Percentiles rank a stretch among this genome's conserved stretches.
These are phyloP conservation scores for Syritta pipiens DNA, from an alignment of 2,888 invertebrate species.

Conservation along the genomic window DNA sequence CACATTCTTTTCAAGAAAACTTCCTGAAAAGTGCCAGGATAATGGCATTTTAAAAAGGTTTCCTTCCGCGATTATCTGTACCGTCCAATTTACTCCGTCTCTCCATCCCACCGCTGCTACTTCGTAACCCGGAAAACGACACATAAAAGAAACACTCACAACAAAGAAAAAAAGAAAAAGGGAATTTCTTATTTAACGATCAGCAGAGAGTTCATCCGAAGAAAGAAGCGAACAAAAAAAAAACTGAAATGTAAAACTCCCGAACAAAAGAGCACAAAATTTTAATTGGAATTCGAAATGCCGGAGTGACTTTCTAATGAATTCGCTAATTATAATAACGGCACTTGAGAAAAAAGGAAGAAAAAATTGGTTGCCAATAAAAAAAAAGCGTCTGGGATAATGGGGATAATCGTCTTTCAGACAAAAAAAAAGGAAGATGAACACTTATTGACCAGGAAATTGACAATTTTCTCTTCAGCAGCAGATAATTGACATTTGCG, in stretches of 20 bases:
- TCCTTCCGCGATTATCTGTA: conserved; percentile 43
- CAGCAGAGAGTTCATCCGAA: too few relatives aligned
- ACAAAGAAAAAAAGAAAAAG: not conserved
- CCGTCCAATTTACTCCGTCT: conserved; percentile 30
- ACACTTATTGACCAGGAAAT: conserved; percentile 64
- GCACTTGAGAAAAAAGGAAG: too few relatives aligned
- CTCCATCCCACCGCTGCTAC: not conserved
- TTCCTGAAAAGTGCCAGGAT: conserved; percentile 29
- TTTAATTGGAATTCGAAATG: conserved; percentile 70
- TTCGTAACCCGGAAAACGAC: not conserved
- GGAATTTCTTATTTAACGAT: conserved; percentile 69
- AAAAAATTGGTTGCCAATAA: conserved; percentile 44
- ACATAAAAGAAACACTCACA: conserved; percentile 12
- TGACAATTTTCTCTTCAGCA: conserved; percentile 56
- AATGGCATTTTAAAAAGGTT: conserved; percentile 56
- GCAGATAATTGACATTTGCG: conserved; percentile 56
- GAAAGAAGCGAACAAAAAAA: not conserved
- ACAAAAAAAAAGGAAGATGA: conserved; percentile 29
- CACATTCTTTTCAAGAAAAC: not conserved
- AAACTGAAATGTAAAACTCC: conserved; percentile 7
- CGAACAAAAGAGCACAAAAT: conserved; percentile 31
- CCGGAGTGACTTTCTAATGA: conserved; percentile 70
- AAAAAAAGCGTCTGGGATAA: conserved; percentile 53
- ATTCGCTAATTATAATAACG: conserved; percentile 70
- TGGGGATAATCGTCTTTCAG: conserved; percentile 55